Evolutionary conservation across 2,888 invertebrate genomes (phyloP).

Genomic region (Conomelus anceps): DNA sequence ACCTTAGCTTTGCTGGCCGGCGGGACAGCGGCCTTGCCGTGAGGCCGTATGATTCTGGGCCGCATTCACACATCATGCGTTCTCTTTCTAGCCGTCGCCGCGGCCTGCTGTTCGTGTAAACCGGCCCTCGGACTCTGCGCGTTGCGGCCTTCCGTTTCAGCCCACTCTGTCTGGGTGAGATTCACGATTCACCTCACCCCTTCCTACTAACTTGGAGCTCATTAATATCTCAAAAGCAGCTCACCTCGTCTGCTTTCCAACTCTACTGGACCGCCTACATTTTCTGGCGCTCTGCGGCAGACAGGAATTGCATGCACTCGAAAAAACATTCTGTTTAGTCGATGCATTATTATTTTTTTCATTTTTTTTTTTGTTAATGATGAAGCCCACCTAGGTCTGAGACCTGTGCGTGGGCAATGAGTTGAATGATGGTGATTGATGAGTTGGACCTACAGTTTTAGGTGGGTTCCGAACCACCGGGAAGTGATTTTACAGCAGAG

Average conservation of each 20-base stretch:
- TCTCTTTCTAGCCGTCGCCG: background rate
- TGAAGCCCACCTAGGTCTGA: too few species aligned
- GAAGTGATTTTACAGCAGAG: too few species aligned
- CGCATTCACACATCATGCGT: background rate
- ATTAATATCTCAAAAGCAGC: background rate
- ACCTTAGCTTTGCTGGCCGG: background rate
- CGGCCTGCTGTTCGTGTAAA: background rate
- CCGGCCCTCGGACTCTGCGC: background rate
- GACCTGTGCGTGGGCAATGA: too few species aligned
- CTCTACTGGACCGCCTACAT: background rate
- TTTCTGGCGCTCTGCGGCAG: background rate
- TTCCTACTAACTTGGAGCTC: background rate
- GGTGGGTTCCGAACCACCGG: too few species aligned
- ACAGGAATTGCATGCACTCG: background rate
- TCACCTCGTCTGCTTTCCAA: background rate
- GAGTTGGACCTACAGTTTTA: too few species aligned
- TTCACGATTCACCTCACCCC: background rate
- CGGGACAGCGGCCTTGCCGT: background rate
- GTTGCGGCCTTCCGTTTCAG: background rate
- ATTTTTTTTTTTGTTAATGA: too few species aligned
- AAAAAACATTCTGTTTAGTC: background rate
- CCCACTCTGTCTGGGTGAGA: background rate
- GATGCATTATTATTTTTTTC: background rate
- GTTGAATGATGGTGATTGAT: too few species aligned
- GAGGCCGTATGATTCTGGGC: background rate